Base-by-base conservation (phyloP, 2,888 invertebrate genomes). In the Seladonia tumulorum region DNA sequence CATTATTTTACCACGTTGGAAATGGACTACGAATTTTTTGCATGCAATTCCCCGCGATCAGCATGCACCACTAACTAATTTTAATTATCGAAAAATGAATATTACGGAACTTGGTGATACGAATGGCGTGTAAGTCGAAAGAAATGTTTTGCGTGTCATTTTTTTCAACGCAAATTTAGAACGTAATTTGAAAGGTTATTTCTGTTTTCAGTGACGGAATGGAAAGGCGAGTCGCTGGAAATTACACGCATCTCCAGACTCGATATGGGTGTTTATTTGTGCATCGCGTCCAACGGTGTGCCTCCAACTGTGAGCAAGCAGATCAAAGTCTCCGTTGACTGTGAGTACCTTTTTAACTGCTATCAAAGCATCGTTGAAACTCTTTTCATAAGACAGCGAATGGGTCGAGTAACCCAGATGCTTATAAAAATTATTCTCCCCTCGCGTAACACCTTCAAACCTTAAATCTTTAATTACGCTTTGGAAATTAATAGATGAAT, bases 281-380 rank as follows among this genome's bases (percentile, higher is more conserved):
- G 99, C 95, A 98, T 98, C 91, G 98, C 99, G 78, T 97, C 97
- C 93, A 98, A 98, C 94, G 98, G 98, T 22, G 97, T 98, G 25
- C 98, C 98, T 0, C 98, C 98, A 10, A 97, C 98, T 57, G 98
- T 98, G 85, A 98, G 98, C 94, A 98, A 98, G 95, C 96, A 98
- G 93, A 98, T 98, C 93, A 98, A 98, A 97, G 98, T 98, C 93
- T 98, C 98, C 96, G 98, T 98, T 66, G 98, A 98, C 95, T 98
- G 98, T 98, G 96, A 98, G 98, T 98, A 96, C 29, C 76, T 35
- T 49, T 81, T 73, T 57, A 45, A 14, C 25, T 73, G 3, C 22
- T 73, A 1, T 22, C 25, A 18, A 10, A 29, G 16, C 47, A 25
- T 18, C 5, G 25, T 7, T 66, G 25, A 22, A 53, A 29, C 35